Evolutionary conservation across 2,888 invertebrate genomes (phyloP), one percentile per base, ranked within the genome.

Genomic region (Hylaea fasciaria): DNA sequence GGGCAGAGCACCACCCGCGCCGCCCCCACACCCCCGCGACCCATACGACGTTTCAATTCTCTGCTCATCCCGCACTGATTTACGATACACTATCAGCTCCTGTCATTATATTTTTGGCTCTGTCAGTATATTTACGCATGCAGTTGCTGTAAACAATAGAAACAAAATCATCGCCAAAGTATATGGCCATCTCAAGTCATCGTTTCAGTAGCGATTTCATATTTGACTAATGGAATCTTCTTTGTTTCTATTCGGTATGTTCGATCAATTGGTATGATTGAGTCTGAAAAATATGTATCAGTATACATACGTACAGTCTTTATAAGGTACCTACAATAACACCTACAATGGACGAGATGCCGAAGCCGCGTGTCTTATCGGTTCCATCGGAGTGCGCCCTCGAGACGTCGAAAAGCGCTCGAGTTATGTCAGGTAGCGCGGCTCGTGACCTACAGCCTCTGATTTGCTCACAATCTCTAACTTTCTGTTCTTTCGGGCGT

Each of bases 51-150:
- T 84, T 87, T 87, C 86, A 84, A 85, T 88, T 83, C 86, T 78
- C 80, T 79, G 77, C 80, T 81, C 82, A 82, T 83, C 80, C 77
- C 79, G 71, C 76, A 79, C 87, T 88, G 86, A 88, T 89, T 89
- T 88, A 86, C 85, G 85, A 80, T 78, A 79, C 68, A 71, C 73
- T 74, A 72, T 66, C n/a, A n/a, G n/a, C 71, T 70, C 73, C 73
- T 74, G 68, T 74, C 71, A 77, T 72, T 64, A 71, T 72, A 71
- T 73, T 80, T 74, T 71, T 70, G 55, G 62, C 64, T 61, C 12
- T 11, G 22, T 37, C 37, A 44, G 28, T 43, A 49, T 50, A 45
- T 45, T 40, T 37, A 43, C 14, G 8, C n/a, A n/a, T 57, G 16
- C 44, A 37, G 48, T 7, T 13, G 28, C 11, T 43, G 35, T 11